Evolutionary conservation across 2,797 vertebrate genomes (phyloP).

Genomic region (Fratercula arctica): DNA sequence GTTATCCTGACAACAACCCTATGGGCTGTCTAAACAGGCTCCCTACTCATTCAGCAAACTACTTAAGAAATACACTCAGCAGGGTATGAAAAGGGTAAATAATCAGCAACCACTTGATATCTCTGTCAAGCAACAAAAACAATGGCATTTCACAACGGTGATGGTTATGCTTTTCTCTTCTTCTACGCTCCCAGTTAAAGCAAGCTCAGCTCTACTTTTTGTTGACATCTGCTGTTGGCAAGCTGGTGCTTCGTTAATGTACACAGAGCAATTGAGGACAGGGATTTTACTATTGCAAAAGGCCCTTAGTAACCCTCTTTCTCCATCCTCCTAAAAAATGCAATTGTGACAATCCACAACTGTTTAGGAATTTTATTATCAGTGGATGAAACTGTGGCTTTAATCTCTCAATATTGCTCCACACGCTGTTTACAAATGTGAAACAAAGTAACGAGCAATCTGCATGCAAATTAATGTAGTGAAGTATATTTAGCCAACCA

Average conservation of each 20-base stretch:
- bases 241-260: background rate
- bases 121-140: constrained; percentile 16
- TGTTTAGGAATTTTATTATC: constrained; percentile 41
- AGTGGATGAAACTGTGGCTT: constrained; percentile 23
- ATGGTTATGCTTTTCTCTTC: constrained; percentile 23
- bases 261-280: background rate
- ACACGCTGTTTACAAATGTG: constrained; percentile 6
- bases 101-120: constrained; percentile 29
- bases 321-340: background rate
- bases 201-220: constrained; percentile 10
- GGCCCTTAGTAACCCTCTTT: background rate
- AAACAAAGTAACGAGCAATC: constrained; percentile 30
- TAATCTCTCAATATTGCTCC: background rate
- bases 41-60: constrained; percentile 27
- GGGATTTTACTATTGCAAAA: background rate
- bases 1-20: constrained; percentile 10
- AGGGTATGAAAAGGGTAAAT: constrained; percentile 15
- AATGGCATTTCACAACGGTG: constrained; percentile 32
- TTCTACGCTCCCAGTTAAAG: background rate
- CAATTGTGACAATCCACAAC: constrained; percentile 1
- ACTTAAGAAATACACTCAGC: constrained; percentile 5
- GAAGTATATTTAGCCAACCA: constrained; percentile 37
- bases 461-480: constrained; percentile 10
- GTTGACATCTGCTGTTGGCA: constrained; percentile 24
- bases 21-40: constrained; percentile 1